Base-by-base conservation (phyloP, 2,113 vertebrate genomes). In the Brachyhypopomus occidentalis region DNA sequence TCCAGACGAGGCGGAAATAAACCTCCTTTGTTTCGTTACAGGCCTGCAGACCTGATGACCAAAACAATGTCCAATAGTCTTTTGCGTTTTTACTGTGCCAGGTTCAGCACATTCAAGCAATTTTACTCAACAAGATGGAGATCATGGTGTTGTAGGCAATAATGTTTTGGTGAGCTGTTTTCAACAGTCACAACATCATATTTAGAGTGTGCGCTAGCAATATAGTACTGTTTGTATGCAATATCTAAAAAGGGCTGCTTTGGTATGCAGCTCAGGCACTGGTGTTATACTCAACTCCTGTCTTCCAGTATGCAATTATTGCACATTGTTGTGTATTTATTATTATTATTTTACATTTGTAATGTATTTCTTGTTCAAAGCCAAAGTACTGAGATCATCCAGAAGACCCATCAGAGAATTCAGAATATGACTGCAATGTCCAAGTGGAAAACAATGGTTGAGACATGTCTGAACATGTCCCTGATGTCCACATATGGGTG, bases 381-480 rank as follows among this genome's bases (percentile, higher is more conserved):
- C 22, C 2, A 20, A 71, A 45, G 17, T 0, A 56, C 12, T 14
- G 12, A 74, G 41, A 2, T 30, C 0, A 27, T 22, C 16, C 19
- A 34, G 20, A 67, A 56, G 11, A 56, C 23, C 11, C 14, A 41
- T 0, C 20, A 70, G 1, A 70, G 8, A 38, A 14, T 22, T 11
- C 34, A n/a, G 1, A 70, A 19, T 59, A 70, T 78, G 1, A 5
- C 16, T 58, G n/a, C 34, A 66, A 41, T 16, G 9, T 64, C 5
- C 1, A 0, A 58, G 19, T 38, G 38, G 25, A 27, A 27, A 41
- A 66, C n/a, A 36, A 5, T 72, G 60, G 38, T 58, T 58, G n/a
- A 14, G 62, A 25, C 71, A 75, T 48, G 62, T 67, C 56, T 55
- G 14, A 52, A 75, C 72, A 63, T 22, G 16, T 74, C 12, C 56